These are phyloP conservation scores for Hemicrepidius hirtus DNA, from an alignment of 2,888 invertebrate species.

Conservation along the genomic window DNA sequence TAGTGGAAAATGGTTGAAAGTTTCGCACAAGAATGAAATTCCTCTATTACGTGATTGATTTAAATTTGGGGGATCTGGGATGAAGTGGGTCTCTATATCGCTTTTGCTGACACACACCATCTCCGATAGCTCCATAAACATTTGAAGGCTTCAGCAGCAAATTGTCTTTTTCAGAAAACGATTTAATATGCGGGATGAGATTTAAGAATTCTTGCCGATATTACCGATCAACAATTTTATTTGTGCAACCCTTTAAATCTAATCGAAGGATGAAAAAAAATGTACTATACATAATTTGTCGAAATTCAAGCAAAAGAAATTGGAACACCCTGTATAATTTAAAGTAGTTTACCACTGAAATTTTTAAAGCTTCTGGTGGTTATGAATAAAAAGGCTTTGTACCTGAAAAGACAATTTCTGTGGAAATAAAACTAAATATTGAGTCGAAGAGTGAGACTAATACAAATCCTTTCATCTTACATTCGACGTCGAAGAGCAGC, in stretches of 20 bases:
- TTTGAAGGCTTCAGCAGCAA: constrained; percentile 42
- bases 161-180: constrained; percentile 37
- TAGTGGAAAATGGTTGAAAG: constrained; percentile 21
- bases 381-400: no score
- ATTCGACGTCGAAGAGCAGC: constrained; percentile 63
- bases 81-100: constrained; percentile 21
- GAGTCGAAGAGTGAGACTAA: constrained; percentile 51
- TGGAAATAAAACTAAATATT: constrained; percentile 16
- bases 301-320: no score
- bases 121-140: constrained; percentile 48
- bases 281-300: no score
- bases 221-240: no score
- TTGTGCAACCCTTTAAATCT: no score
- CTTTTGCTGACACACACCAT: constrained; percentile 47
- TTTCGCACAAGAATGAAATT: constrained; percentile 41
- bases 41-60: constrained; percentile 49
- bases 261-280: no score
- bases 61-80: constrained; percentile 49
- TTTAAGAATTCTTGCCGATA: no score
- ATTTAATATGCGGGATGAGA: constrained; percentile 27
- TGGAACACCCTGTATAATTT: no score
- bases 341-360: no score
- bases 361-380: background rate
- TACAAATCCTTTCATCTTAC: constrained; percentile 63
- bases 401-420: constrained; percentile 4